Evolutionary conservation across 2,888 invertebrate genomes (phyloP).

Genomic region (Drosophila meridiana): DNA sequence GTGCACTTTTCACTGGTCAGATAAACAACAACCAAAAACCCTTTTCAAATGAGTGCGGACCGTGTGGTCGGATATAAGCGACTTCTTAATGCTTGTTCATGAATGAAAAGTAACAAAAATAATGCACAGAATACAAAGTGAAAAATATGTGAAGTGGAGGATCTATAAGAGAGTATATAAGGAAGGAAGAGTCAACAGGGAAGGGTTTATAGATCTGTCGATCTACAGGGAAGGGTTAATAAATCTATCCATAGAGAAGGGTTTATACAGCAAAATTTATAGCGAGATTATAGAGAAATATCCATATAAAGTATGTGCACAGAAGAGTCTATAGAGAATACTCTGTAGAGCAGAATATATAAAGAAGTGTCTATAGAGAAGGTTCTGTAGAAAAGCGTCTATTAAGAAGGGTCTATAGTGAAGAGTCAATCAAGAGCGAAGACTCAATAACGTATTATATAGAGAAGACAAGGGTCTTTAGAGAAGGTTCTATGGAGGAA

Average conservation of each 20-base stretch:
- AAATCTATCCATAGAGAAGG: too few relatives aligned
- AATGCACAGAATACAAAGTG: too few relatives aligned
- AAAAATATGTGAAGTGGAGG: too few relatives aligned
- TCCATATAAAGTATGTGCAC: too few relatives aligned
- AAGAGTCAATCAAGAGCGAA: neutral
- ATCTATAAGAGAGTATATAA: too few relatives aligned
- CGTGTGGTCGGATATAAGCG: neutral
- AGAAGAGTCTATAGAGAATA: neutral
- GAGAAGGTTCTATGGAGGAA: neutral
- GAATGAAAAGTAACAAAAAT: neutral
- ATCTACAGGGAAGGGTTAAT: too few relatives aligned
- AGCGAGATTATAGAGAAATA: too few relatives aligned
- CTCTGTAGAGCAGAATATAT: neutral
- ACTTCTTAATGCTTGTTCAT: neutral
- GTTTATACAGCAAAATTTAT: too few relatives aligned
- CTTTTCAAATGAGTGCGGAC: neutral
- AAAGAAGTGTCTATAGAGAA: neutral
- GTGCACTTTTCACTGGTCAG: constrained; percentile 78
- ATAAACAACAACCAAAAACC: constrained; percentile 50
- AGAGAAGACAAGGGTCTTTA: neutral
- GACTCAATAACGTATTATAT: too few relatives aligned
- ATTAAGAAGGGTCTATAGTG: neutral
- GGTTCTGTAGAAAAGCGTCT: neutral
- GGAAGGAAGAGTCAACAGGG: too few relatives aligned
- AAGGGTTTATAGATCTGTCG: too few relatives aligned